Percentiles rank a stretch among this genome's conserved stretches.
Evolutionary conservation across 1,140 invertebrate genomes (phyloP).

Genomic region (Platyscapa corneri): DNA sequence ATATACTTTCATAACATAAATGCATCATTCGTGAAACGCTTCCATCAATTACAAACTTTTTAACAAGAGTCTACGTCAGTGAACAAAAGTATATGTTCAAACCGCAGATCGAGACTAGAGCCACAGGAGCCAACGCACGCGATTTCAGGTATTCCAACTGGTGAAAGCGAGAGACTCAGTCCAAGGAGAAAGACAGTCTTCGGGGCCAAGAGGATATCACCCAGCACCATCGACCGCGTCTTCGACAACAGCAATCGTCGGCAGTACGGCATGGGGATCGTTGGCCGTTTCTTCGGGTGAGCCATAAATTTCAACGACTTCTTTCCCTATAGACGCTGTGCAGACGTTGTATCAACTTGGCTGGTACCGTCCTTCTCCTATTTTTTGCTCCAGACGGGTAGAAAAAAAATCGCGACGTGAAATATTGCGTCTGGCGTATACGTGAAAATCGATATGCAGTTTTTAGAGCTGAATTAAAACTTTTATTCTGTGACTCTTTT

Average conservation of each 20-base stretch:
- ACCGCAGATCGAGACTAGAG: neutral
- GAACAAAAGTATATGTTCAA: neutral
- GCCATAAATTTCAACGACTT: constrained; percentile 45
- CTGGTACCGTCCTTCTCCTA: neutral
- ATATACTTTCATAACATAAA: too few relatives aligned
- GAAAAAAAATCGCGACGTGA: neutral
- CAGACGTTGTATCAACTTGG: neutral
- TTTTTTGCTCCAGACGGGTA: neutral
- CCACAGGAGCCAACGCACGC: neutral
- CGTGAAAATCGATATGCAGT: neutral
- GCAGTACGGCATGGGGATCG: constrained; percentile 89
- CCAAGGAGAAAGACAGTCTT: constrained; percentile 59
- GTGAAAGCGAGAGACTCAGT: constrained; percentile 6
- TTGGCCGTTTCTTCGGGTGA: constrained; percentile 86
- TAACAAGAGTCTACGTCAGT: too few relatives aligned
- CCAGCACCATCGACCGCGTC: constrained; percentile 80
- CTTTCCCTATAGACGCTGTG: neutral
- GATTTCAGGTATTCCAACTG: neutral
- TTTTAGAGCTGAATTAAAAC: neutral
- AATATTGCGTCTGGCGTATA: neutral
- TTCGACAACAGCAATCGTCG: constrained; percentile 88
- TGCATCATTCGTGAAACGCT: too few relatives aligned
- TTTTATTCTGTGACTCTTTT: neutral
- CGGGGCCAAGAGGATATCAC: constrained; percentile 79
- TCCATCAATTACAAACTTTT: too few relatives aligned